Percentiles rank a stretch among this genome's conserved stretches.
phyloP scores from a whole-genome alignment of 1,140 invertebrate species.

The Leptinotarsa defecta region DNA sequence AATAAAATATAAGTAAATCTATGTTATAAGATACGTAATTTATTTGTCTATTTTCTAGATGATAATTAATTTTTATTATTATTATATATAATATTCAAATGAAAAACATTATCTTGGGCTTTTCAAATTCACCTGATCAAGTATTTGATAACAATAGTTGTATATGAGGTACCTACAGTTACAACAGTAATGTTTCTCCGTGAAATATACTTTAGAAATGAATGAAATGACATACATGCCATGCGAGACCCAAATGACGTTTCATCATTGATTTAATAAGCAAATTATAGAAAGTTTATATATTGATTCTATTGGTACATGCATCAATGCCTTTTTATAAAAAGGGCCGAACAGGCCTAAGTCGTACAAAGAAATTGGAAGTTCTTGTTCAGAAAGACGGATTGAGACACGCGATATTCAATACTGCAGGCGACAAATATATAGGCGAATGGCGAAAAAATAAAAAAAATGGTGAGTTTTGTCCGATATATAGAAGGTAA shows the following conservation, averaged over 20 bases:
- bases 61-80: too few species aligned
- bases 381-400: constrained; percentile 57
- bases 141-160: too few species aligned
- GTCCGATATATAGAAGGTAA: too few species aligned
- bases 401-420: constrained; percentile 60
- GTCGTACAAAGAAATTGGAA: constrained; percentile 2
- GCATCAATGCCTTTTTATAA: constrained; percentile 1
- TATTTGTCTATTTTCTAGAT: too few species aligned
- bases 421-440: constrained; percentile 58
- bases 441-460: constrained; percentile 63
- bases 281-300: not conserved
- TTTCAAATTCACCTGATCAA: too few species aligned
- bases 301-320: not conserved
- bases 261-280: not conserved
- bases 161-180: too few species aligned
- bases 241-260: not conserved
- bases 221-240: not conserved
- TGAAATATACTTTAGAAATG: too few species aligned
- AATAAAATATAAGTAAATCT: too few species aligned
- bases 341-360: not conserved
- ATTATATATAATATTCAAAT: too few species aligned
- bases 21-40: too few species aligned
- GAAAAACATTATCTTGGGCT: too few species aligned
- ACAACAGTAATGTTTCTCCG: too few species aligned
- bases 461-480: constrained; percentile 58